A percentile compares a stretch with the other conserved stretches of the same genome.
Evolutionary conservation across 2,113 vertebrate species (phyloP).

Genomic region (Litocranius walleri): DNA sequence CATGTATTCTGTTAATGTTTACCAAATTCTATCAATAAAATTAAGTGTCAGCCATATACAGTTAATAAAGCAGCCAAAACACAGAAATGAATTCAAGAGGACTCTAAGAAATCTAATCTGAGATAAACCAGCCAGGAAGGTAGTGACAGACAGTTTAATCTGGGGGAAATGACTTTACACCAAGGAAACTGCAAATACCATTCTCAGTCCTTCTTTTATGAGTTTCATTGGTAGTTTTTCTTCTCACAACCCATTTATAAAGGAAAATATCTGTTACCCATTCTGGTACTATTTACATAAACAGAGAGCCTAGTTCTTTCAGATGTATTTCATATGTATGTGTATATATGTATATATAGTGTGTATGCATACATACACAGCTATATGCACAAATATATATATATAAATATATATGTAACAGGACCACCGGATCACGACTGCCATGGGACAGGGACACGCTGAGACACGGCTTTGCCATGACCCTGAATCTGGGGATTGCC

Average conservation of each 20-base stretch:
- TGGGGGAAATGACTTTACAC: not conserved
- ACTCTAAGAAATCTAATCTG: not conserved
- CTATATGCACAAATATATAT: not conserved
- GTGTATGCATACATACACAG: not conserved
- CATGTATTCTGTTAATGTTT: not conserved
- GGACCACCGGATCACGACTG: fast-evolving
- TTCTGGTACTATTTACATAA: not conserved
- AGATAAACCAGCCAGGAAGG: not conserved
- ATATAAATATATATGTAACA: not conserved
- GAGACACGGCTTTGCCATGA: not conserved
- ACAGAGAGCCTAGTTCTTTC: not conserved
- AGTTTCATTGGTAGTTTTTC: constrained; percentile 41
- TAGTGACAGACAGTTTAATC: not conserved
- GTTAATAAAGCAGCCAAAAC: constrained; percentile 10
- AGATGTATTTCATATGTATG: not conserved
- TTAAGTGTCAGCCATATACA: not conserved
- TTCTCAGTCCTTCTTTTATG: constrained; percentile 32
- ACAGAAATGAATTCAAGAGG: not conserved
- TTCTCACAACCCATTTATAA: not conserved
- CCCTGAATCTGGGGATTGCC: not conserved
- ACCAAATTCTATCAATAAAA: constrained; percentile 39
- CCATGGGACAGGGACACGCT: not conserved
- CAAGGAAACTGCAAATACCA: constrained; percentile 14
- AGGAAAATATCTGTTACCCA: not conserved
- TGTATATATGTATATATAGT: not conserved